phyloP scores from a whole-genome alignment of 2,888 invertebrate genomes.

The Andrena minutula region DNA sequence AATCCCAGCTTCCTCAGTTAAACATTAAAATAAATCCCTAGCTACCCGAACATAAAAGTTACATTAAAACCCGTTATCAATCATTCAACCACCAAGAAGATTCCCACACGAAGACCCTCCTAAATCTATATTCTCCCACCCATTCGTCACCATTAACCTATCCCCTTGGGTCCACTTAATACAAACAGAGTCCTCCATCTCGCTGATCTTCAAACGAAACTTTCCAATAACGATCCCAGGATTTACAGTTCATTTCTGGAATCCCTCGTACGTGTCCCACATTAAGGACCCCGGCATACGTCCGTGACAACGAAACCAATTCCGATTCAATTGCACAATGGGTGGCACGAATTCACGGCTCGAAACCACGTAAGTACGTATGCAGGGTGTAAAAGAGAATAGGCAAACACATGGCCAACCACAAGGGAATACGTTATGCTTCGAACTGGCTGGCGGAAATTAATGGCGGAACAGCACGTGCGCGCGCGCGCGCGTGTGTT shows the following conservation, averaged over 20 bases:
- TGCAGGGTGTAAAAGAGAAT: slow-evolving; percentile 38
- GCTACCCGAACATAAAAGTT: too few species aligned
- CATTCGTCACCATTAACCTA: not conserved
- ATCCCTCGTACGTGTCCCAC: slow-evolving; percentile 30
- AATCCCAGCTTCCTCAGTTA: too few species aligned
- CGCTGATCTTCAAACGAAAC: not conserved
- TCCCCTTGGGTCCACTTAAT: not conserved
- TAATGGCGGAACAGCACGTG: slow-evolving; percentile 61
- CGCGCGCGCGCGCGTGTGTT: not conserved
- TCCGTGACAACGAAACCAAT: slow-evolving; percentile 61
- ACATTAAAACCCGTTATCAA: too few species aligned
- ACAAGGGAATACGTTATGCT: slow-evolving; percentile 53
- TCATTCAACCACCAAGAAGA: too few species aligned
- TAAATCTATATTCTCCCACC: too few species aligned
- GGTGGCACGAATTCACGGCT: slow-evolving; percentile 36
- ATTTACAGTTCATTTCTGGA: slow-evolving; percentile 23
- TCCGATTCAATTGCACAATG: slow-evolving; percentile 72
- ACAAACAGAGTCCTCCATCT: not conserved
- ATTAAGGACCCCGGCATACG: slow-evolving; percentile 57
- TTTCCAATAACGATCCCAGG: not conserved
- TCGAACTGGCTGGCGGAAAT: slow-evolving; percentile 63
- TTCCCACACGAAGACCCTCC: not conserved
- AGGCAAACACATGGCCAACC: slow-evolving; percentile 34
- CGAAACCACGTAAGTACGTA: slow-evolving; percentile 23
- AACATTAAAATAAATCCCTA: too few species aligned